A percentile compares a stretch with the other conserved stretches of the same genome.
Conservation (phyloP, 2,888 invertebrate species). For the Pyralis farinalis region DNA sequence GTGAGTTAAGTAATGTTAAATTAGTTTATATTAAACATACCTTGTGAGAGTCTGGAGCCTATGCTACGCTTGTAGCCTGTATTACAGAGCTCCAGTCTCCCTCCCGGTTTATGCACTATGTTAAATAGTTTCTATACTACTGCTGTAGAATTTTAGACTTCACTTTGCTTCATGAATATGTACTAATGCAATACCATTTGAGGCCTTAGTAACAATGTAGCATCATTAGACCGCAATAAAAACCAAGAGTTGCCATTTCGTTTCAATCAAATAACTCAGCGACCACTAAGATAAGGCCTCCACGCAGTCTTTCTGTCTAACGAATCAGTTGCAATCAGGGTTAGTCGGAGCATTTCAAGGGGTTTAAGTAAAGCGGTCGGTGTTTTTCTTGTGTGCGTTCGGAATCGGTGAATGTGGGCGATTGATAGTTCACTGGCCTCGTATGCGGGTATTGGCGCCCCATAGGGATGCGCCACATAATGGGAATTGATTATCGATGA, state of each 20-base stretch:
- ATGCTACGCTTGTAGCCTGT: no score
- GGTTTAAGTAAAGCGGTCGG: background rate
- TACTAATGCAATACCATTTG: background rate
- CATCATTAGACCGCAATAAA: slow-evolving; percentile 5
- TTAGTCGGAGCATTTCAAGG: slow-evolving; percentile 4
- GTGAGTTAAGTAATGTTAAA: no score
- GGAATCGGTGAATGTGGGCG: slow-evolving; percentile 6
- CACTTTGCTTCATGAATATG: no score
- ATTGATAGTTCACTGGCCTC: slow-evolving; percentile 35
- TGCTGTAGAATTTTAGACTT: no score
- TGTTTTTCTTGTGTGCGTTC: background rate
- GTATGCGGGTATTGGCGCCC: slow-evolving; percentile 43
- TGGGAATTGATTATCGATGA: slow-evolving; percentile 27
- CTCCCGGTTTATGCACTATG: no score
- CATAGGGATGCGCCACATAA: slow-evolving; percentile 28
- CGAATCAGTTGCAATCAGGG: background rate
- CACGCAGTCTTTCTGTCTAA: background rate
- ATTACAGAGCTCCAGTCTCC: no score
- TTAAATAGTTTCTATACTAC: no score
- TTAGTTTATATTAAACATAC: no score
- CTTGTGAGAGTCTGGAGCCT: no score
- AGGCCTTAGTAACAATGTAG: background rate
- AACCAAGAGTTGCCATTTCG: slow-evolving; percentile 21
- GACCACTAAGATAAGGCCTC: background rate
- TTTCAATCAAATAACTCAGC: slow-evolving; percentile 10